phyloP scores from a whole-genome alignment of 2,797 vertebrate genomes.

The Hirundo rustica region DNA sequence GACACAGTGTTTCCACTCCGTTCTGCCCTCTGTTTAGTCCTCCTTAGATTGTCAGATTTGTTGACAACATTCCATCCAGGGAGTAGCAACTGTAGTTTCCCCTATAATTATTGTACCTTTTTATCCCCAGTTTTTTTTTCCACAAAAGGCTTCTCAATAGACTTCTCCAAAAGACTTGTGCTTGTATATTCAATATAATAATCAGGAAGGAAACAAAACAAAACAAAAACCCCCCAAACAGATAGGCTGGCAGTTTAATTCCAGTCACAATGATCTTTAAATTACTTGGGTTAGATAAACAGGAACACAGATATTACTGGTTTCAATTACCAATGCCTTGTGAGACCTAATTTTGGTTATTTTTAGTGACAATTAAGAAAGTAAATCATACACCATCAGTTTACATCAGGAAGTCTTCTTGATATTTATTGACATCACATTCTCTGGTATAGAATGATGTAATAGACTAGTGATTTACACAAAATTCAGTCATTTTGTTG shows the following conservation, averaged over 20 bases:
- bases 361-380: background rate
- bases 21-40: background rate
- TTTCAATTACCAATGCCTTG: background rate
- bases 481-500: background rate
- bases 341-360: background rate
- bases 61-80: background rate
- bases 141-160: background rate
- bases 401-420: background rate
- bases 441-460: background rate
- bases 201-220: background rate
- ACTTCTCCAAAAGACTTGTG: background rate
- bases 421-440: background rate
- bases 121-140: background rate
- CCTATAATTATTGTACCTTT: background rate
- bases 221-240: background rate
- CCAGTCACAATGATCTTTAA: background rate
- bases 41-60: background rate
- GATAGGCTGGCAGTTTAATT: background rate
- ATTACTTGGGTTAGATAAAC: background rate
- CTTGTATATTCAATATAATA: background rate
- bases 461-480: background rate
- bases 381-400: background rate
- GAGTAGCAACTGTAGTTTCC: background rate
- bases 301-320: background rate
- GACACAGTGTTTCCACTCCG: rapidly evolving